Evolutionary conservation across 2,888 invertebrate species (phyloP), one percentile per base, ranked within the genome.

Genomic region (Caenorhabditis sp.): DNA sequence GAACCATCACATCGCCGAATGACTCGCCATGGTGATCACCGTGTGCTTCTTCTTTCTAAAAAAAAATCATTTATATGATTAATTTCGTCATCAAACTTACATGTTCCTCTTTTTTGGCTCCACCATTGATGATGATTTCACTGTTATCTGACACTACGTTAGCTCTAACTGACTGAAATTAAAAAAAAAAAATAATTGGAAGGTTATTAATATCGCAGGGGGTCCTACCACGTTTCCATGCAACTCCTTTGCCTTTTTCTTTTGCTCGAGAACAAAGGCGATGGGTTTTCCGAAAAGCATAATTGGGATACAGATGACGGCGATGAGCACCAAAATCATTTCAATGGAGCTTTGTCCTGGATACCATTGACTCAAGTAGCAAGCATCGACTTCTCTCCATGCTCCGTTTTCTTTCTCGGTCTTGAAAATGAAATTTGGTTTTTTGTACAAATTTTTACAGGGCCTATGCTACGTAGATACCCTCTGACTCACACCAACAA

Each of bases 1-100:
- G 93, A 84, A 97, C 95, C 91, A 95, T 93, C 82, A 95, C 90
- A 88, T 97, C 97, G 0, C 92, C 91, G 90, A 95, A 80, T n/a
- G 73, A 36, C 79, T 79, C 71, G 23, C 66, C 79, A 52, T 79
- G 76, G n/a, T 63, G 70, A 38, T 68, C 70, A 23, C 61, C 68
- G 36, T 63, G 64, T 17, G 63, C 53, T 59, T 64, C 67, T 58
- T 59, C 64, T n/a, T 67, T 56, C 25, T 53, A 49, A 25, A 65
- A 53, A 20, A 10, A 14, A 53, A 53, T n/a, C n/a, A n/a, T n/a
- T n/a, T n/a, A n/a, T n/a, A n/a, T n/a, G n/a, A n/a, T n/a, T n/a
- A n/a, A n/a, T n/a, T n/a, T n/a, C n/a, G n/a, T n/a, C n/a, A n/a
- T n/a, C n/a, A n/a, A n/a, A n/a, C n/a, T 56, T 36, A 23, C 38